Percentiles rank a stretch among this genome's conserved stretches.
Evolutionary conservation across 1,140 invertebrate species (phyloP).

Genomic region (Elysia chlorotica): DNA sequence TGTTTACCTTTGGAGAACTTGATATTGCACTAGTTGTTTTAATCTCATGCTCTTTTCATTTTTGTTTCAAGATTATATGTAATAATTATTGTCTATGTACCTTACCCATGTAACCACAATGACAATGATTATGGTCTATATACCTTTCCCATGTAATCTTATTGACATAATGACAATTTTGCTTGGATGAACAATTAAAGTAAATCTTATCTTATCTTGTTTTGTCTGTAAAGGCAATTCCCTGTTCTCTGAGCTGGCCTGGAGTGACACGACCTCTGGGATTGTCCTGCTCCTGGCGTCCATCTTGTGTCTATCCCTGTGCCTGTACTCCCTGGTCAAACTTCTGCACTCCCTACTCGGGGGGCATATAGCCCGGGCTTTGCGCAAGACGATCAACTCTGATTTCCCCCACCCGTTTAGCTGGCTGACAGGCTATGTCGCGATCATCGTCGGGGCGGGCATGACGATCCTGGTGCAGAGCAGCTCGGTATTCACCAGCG

Average conservation of each 20-base stretch:
- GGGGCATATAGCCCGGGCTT: conserved; percentile 63
- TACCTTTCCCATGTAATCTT: too few species aligned
- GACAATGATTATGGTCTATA: too few species aligned
- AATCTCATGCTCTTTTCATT: too few species aligned
- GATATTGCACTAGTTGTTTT: too few species aligned
- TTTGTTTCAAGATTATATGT: too few species aligned
- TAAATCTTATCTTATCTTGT: background rate
- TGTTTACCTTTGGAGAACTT: too few species aligned
- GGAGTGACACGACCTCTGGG: conserved; percentile 63
- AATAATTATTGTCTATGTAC: too few species aligned
- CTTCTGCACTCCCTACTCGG: conserved; percentile 64
- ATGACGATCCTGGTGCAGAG: conserved; percentile 72
- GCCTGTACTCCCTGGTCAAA: conserved; percentile 68
- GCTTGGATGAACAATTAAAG: background rate
- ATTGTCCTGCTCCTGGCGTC: conserved; percentile 64
- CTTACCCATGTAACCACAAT: too few species aligned
- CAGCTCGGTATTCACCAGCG: conserved; percentile 71
- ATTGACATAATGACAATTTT: background rate
- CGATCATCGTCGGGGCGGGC: conserved; percentile 67
- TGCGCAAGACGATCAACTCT: conserved; percentile 67
- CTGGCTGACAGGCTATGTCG: conserved; percentile 67
- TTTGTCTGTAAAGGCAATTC: background rate
- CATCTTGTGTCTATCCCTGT: conserved; percentile 65
- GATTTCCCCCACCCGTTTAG: conserved; percentile 64
- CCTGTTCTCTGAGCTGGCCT: conserved; percentile 40